Percentiles rank a stretch among this genome's conserved stretches.
These are phyloP conservation scores for Ptilonorhynchus violaceus DNA, from an alignment of 2,113 vertebrate genomes.

Conservation along the genomic window DNA sequence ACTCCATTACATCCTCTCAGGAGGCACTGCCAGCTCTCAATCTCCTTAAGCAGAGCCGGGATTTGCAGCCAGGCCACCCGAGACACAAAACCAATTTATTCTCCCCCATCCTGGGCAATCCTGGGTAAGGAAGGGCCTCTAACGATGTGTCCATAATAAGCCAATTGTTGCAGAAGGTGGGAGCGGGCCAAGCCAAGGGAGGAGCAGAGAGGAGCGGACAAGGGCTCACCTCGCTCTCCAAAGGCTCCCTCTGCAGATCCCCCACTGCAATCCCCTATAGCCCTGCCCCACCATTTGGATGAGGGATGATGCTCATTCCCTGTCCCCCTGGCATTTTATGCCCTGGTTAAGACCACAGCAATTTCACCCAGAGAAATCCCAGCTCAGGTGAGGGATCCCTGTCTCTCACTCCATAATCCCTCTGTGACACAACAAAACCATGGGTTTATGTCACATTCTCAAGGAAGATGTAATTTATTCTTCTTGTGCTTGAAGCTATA, in stretches of 20 bases:
- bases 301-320: neutral
- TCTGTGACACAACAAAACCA: neutral
- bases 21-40: neutral
- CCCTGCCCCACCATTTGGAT: neutral
- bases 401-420: neutral
- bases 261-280: neutral
- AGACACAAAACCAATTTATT: neutral
- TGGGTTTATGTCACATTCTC: neutral
- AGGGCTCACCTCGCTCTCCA: too few relatives aligned
- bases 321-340: neutral
- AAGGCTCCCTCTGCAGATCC: neutral
- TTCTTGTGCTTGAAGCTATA: neutral
- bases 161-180: neutral
- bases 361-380: neutral
- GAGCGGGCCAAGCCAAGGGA: neutral
- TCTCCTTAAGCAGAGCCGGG: neutral
- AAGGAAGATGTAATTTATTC: neutral
- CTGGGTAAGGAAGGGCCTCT: neutral
- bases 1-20: constrained; percentile 1
- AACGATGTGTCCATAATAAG: neutral
- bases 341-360: neutral
- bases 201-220: neutral
- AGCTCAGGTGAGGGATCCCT: neutral
- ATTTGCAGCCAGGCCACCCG: neutral
- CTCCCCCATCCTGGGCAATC: neutral